phyloP scores from a whole-genome alignment of 2,888 invertebrate species.

The Melinaea menophilus region DNA sequence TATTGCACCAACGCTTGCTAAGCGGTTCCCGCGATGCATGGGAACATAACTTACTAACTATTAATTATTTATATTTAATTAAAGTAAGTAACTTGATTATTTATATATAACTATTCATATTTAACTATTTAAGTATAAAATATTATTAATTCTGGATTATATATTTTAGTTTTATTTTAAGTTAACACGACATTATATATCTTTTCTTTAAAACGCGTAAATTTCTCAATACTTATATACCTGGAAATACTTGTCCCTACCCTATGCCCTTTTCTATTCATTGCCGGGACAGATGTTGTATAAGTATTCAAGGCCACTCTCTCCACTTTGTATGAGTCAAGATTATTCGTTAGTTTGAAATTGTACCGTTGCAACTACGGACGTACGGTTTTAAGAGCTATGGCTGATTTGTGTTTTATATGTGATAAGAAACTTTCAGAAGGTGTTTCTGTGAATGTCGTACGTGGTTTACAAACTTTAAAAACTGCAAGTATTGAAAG shows the following conservation, averaged over 20 bases:
- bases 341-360: constrained; percentile 33
- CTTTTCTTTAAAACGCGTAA: constrained; percentile 30
- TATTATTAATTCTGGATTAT: no score
- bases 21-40: no score
- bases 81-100: no score
- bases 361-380: constrained; percentile 26
- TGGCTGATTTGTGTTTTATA: constrained; percentile 39
- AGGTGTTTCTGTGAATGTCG: no score
- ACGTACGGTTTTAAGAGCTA: constrained; percentile 34
- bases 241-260: constrained; percentile 36
- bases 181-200: constrained; percentile 14
- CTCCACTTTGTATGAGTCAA: background rate
- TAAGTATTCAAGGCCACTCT: constrained; percentile 32
- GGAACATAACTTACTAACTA: no score
- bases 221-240: constrained; percentile 36
- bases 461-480: no score
- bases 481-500: no score
- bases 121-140: no score
- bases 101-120: no score
- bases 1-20: no score
- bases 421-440: constrained; percentile 35
- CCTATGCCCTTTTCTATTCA: constrained; percentile 34
- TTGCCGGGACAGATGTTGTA: constrained; percentile 34
- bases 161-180: no score
- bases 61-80: no score